These are phyloP conservation scores for Vireo griseus DNA, from an alignment of 2,797 vertebrate species.

Conservation along the genomic window DNA sequence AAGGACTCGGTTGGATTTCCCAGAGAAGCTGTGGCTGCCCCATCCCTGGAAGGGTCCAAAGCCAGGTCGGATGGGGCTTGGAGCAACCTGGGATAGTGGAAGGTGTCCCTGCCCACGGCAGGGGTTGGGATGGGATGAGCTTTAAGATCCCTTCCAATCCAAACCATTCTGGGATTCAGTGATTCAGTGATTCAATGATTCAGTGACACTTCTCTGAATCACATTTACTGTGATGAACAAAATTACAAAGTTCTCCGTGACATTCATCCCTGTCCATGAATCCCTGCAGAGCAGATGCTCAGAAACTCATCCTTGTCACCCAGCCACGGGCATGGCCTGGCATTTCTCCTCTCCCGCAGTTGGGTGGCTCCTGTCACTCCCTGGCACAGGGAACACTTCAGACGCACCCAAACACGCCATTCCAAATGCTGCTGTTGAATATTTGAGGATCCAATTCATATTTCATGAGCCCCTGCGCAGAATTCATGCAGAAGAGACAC, in stretches of 20 bases:
- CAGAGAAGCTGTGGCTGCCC: neutral
- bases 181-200: neutral
- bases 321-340: fast-evolving
- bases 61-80: fast-evolving
- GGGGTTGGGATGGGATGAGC: neutral
- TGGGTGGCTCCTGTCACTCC: neutral
- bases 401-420: neutral
- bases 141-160: neutral
- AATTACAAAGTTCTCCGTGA: neutral
- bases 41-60: neutral
- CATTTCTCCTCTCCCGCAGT: fast-evolving
- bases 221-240: neutral
- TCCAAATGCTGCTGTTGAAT: neutral
- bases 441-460: constrained; percentile 26
- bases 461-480: constrained; percentile 1
- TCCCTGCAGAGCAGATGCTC: neutral
- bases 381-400: neutral
- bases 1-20: neutral
- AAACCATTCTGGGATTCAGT: neutral
- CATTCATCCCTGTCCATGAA: neutral
- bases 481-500: neutral
- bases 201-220: neutral
- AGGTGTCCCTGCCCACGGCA: neutral
- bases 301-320: neutral
- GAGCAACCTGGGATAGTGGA: neutral